A percentile compares a stretch with the other conserved stretches of the same genome.
Conservation (phyloP, 2,797 vertebrate genomes). For the Enteromius treurensis region DNA sequence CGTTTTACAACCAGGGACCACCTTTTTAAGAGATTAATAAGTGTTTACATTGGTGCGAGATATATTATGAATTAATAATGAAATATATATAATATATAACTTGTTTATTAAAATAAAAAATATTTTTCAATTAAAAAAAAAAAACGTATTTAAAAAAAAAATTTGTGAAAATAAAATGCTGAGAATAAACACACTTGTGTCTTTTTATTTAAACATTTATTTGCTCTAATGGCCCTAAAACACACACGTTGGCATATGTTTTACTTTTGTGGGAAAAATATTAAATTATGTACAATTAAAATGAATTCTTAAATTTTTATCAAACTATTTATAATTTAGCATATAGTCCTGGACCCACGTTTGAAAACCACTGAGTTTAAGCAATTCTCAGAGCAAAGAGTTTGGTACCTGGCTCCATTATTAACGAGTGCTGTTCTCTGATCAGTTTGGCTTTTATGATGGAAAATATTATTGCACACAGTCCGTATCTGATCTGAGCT, state of each 20-base stretch:
- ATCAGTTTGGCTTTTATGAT: conserved; percentile 22
- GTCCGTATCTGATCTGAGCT: conserved; percentile 26
- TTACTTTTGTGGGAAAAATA: neutral
- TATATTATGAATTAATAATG: neutral
- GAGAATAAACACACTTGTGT: neutral
- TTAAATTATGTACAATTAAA: neutral
- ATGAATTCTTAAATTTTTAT: neutral
- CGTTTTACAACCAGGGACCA: neutral
- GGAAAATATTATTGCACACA: conserved; percentile 8
- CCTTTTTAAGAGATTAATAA: neutral
- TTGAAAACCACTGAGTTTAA: neutral
- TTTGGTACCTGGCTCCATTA: conserved; percentile 25
- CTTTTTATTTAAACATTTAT: too few species aligned
- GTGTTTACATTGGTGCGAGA: neutral
- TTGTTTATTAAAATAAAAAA: too few species aligned
- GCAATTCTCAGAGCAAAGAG: conserved; percentile 5
- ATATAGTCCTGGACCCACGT: neutral
- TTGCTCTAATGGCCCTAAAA: too few species aligned
- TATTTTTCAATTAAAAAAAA: too few species aligned
- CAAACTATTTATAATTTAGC: neutral
- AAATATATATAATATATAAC: neutral
- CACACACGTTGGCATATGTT: neutral
- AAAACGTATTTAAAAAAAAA: too few species aligned
- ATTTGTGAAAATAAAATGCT: neutral
- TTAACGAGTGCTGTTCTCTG: conserved; percentile 32